Evolutionary conservation across 2,888 invertebrate genomes (phyloP).

Genomic region (Nesidiocoris tenuis): DNA sequence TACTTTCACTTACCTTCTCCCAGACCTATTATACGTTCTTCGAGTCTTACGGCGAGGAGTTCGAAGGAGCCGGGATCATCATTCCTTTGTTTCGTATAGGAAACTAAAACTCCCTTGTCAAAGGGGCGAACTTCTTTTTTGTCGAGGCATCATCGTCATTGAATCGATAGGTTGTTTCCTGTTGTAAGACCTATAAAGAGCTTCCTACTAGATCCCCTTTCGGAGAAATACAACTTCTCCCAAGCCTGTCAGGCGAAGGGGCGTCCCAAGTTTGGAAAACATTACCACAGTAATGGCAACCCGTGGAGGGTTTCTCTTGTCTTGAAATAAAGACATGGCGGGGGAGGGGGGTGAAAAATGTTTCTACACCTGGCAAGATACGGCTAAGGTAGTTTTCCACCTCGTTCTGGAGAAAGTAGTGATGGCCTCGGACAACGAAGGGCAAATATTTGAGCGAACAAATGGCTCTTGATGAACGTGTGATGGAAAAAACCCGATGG

Average conservation of each 20-base stretch:
- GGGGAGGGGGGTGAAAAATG: conserved; percentile 9
- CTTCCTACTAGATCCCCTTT: not conserved
- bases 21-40: not conserved
- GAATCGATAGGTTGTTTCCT: not conserved
- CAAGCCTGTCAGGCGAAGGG: not conserved
- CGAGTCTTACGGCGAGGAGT: not conserved
- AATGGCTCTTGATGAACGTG: conserved; percentile 36
- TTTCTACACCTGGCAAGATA: conserved; percentile 5
- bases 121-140: not conserved
- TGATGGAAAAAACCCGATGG: not conserved
- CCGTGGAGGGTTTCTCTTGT: not conserved
- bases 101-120: not conserved
- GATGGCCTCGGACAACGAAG: not conserved
- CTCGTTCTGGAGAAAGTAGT: not conserved
- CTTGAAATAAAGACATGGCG: not conserved
- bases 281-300: conserved; percentile 36
- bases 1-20: not conserved
- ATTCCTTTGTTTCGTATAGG: not conserved
- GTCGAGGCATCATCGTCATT: not conserved
- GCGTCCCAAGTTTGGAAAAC: conserved; percentile 29
- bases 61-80: not conserved
- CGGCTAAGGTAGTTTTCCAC: conserved; percentile 25
- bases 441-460: conserved; percentile 33
- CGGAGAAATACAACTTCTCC: not conserved
- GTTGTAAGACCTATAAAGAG: not conserved